Evolutionary conservation across 2,888 invertebrate genomes (phyloP).

Genomic region (Clitarchus hookeri): DNA sequence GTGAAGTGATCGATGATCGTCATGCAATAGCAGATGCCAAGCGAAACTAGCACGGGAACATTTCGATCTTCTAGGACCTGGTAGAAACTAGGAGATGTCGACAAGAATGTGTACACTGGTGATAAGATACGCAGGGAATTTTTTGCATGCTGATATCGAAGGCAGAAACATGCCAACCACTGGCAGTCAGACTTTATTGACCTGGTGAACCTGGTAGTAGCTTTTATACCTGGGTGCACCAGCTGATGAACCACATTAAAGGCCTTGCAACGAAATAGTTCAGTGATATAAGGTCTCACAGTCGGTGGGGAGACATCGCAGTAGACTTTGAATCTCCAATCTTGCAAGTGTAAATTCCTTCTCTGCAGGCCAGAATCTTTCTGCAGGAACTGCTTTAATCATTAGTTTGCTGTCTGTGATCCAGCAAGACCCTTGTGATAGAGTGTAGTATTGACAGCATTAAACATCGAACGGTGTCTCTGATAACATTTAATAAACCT

Average conservation of each 20-base stretch:
- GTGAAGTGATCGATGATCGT: too few species aligned
- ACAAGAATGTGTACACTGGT: conserved; percentile 40
- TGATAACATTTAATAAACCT: too few species aligned
- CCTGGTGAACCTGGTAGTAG: conserved; percentile 26
- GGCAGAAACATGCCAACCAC: too few species aligned
- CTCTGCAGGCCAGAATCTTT: neutral
- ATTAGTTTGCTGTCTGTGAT: neutral
- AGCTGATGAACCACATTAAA: neutral
- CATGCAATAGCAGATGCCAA: conserved; percentile 41
- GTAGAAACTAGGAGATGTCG: conserved; percentile 48
- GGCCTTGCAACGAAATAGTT: neutral
- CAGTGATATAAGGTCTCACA: neutral
- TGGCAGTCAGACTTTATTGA: conserved; percentile 43
- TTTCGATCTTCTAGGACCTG: conserved; percentile 55
- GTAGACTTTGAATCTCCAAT: neutral
- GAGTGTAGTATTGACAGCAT: neutral
- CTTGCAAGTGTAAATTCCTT: neutral
- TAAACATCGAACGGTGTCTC: neutral
- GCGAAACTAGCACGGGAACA: conserved; percentile 51
- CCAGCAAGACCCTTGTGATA: neutral
- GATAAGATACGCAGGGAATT: conserved; percentile 46
- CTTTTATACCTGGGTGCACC: conserved; percentile 40
- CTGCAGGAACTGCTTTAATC: neutral
- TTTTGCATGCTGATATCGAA: conserved; percentile 50
- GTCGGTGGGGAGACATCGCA: neutral